Base-by-base conservation (phyloP, 2,113 vertebrate species). In the Antechinus flavipes region DNA sequence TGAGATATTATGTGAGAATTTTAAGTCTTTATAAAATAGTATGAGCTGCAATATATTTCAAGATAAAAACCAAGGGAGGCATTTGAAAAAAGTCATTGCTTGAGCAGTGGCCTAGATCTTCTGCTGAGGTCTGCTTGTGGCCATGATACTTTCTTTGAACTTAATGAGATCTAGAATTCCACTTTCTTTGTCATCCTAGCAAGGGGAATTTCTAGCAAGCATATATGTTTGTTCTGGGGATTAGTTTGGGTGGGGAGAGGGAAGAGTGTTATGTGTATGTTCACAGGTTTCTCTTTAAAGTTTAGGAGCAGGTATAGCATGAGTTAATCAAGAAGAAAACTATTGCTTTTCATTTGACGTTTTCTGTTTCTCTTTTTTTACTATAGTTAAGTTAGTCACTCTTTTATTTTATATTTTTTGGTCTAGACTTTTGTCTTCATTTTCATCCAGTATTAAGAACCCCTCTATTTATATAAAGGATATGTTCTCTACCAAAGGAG, bases 271-370 rank as follows among this genome's bases (percentile, higher is more conserved):
- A 19, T 84, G 19, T 22, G 68, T 84, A 23, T 42, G 35, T 22
- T 7, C n/a, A 84, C 35, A 23, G 26, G 25, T 90, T 90, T 90
- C 26, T 30, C 49, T 90, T 93, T 95, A 94, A 94, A 92, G 47
- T 92, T 94, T 94, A 61, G 90, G 95, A 96, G 91, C 95, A 94
- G 93, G 91, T 95, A 61, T 3, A 1, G 27, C 25, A 46, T 30
- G 30, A 91, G 96, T 93, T 96, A 96, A 95, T 96, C 91, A 96
- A 94, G 68, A 49, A 91, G 42, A 52, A 52, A 97, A 96, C 95
- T 94, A 94, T 24, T 93, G n/a, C 92, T 94, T 56, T 93, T 56
- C 89, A 95, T 89, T 42, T 10, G 2, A 26, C 54, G 26, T 49
- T 92, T 55, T 68, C 50, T 92, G 22, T 93, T 93, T 84, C 92